Conservation (phyloP, 2,888 invertebrate species). For the Drymonia ruficornis region DNA sequence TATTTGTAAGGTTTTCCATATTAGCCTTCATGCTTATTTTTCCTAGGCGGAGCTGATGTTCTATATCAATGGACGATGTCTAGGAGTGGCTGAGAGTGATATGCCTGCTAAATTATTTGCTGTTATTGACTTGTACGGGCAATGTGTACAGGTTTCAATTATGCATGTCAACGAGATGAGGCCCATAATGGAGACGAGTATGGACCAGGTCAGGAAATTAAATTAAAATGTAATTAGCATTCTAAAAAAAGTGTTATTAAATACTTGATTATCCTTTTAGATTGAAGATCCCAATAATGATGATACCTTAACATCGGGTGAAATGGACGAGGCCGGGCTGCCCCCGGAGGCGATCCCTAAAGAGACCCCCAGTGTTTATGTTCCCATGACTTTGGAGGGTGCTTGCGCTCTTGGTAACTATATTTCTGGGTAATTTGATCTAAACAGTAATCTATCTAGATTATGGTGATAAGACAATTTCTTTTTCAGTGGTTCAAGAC, state of each 20-base stretch:
- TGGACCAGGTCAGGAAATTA: constrained; percentile 57
- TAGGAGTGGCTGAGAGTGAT: constrained; percentile 93
- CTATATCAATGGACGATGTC: constrained; percentile 94
- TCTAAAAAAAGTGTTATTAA: not conserved
- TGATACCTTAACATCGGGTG: constrained; percentile 59
- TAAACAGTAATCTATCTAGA: constrained; percentile 6
- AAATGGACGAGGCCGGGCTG: constrained; percentile 45
- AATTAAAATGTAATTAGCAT: not conserved
- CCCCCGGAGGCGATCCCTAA: constrained; percentile 44
- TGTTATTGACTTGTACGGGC: constrained; percentile 97
- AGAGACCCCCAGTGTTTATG: constrained; percentile 45
- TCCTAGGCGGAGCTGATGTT: constrained; percentile 92
- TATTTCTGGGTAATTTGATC: constrained; percentile 5
- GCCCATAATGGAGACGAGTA: constrained; percentile 55
- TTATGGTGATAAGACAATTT: constrained; percentile 2
- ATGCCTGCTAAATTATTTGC: constrained; percentile 93
- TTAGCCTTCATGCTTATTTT: not conserved
- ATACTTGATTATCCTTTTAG: constrained; percentile 30
- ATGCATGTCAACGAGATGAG: constrained; percentile 56
- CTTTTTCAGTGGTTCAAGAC: constrained; percentile 78
- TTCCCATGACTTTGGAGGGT: constrained; percentile 57
- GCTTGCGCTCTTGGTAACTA: constrained; percentile 57
- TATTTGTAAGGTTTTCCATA: too few species aligned
- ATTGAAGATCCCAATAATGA: constrained; percentile 66
- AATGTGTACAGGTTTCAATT: constrained; percentile 95